Conservation (phyloP, 2,113 vertebrate genomes). For the Anarrhichthys ocellatus region DNA sequence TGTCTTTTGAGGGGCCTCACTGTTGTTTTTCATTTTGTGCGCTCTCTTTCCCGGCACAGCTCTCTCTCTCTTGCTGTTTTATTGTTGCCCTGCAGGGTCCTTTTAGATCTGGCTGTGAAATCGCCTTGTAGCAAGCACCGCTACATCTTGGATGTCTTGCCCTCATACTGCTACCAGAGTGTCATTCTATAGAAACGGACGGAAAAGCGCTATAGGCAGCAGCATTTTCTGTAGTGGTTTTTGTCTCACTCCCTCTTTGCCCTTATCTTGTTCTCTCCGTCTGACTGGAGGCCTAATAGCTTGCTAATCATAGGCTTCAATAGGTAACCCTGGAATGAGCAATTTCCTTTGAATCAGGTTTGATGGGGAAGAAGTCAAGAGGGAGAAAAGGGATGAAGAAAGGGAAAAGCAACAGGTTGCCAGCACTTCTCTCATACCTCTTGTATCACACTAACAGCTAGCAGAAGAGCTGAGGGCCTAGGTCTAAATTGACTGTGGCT, state of each 20-base stretch:
- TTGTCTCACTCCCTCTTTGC: slow-evolving; percentile 25
- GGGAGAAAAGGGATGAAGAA: slow-evolving; percentile 24
- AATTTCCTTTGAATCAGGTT: slow-evolving; percentile 49
- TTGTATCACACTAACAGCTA: slow-evolving; percentile 24
- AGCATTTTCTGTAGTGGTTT: slow-evolving; percentile 8
- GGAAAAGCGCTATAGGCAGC: slow-evolving; percentile 22
- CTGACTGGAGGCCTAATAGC: slow-evolving; percentile 46
- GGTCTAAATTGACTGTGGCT: slow-evolving; percentile 34
- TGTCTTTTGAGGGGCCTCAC: slow-evolving; percentile 60
- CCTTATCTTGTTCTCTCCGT: slow-evolving; percentile 21
- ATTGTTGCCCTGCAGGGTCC: slow-evolving; percentile 59
- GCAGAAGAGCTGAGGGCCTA: slow-evolving; percentile 14
- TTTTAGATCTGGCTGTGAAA: slow-evolving; percentile 50
- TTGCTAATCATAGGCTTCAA: slow-evolving; percentile 64
- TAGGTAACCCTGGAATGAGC: slow-evolving; percentile 48
- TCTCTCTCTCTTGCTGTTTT: slow-evolving; percentile 36
- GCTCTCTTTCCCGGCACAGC: slow-evolving; percentile 11
- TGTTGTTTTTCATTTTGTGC: slow-evolving; percentile 68
- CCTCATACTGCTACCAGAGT: slow-evolving; percentile 17
- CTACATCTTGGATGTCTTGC: slow-evolving; percentile 38
- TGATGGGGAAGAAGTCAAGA: slow-evolving; percentile 33
- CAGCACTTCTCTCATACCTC: slow-evolving; percentile 11
- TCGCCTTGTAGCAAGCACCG: slow-evolving; percentile 23
- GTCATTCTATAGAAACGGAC: slow-evolving; percentile 16
- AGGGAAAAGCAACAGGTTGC: slow-evolving; percentile 38